A percentile compares a stretch with the other conserved stretches of the same genome.
These are phyloP conservation scores for Toxonevra muliebris DNA, from an alignment of 2,888 invertebrate genomes.

Conservation along the genomic window DNA sequence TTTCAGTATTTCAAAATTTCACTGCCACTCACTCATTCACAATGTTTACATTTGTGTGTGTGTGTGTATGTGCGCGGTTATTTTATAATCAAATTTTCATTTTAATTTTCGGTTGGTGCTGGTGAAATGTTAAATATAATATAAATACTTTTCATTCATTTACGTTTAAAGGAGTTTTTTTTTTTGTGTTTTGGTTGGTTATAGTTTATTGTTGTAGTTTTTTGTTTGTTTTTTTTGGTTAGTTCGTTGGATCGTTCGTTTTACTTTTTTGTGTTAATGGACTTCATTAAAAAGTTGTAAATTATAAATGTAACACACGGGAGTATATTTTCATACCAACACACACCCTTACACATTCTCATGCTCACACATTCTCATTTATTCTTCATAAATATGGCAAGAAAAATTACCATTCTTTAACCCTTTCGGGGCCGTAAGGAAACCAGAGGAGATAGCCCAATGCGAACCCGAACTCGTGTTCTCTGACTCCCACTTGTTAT, in stretches of 20 bases:
- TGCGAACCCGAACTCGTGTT: too few relatives aligned
- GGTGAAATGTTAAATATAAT: conserved; percentile 8
- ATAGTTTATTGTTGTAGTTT: background rate
- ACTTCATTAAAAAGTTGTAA: conserved; percentile 22
- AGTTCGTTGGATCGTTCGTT: background rate
- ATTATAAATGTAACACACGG: conserved; percentile 8
- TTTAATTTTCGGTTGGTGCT: too few relatives aligned
- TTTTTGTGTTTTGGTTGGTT: background rate
- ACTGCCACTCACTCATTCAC: too few relatives aligned
- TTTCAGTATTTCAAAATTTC: too few relatives aligned
- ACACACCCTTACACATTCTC: conserved; percentile 14
- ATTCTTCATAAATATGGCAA: conserved; percentile 2
- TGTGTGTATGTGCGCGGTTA: background rate
- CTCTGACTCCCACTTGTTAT: too few relatives aligned
- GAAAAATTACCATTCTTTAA: too few relatives aligned
- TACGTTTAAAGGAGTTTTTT: background rate
- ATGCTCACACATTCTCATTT: background rate
- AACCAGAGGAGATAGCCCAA: too few relatives aligned
- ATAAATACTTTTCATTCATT: conserved; percentile 1
- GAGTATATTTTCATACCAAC: background rate
- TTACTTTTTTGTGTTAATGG: background rate
- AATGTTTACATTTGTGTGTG: background rate
- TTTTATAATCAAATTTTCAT: background rate
- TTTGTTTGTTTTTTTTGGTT: background rate
- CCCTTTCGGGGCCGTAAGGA: too few relatives aligned